Base-by-base conservation (phyloP, 2,113 vertebrate genomes). In the Bostrychus sinensis region DNA sequence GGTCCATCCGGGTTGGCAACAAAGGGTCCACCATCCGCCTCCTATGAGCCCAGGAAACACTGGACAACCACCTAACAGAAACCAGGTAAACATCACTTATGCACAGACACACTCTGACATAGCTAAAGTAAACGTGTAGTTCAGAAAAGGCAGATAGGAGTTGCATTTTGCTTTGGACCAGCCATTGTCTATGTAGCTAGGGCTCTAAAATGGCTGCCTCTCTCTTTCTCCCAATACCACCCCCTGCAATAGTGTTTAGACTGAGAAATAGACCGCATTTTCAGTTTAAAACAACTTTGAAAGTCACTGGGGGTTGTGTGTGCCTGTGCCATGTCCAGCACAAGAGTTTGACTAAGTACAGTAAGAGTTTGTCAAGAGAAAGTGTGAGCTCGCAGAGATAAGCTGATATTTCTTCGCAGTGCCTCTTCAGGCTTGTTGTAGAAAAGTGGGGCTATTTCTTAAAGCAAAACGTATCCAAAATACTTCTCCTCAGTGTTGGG, bases 181-280 rank as follows among this genome's bases (percentile, higher is more conserved):
- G 94, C 94, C 93, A 95, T 95, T 96, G 94, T 95, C 93, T 94
- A 84, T 89, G 88, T 91, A 91, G 88, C 89, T 72, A 82, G 88
- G 88, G 92, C 92, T 95, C 92, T 96, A 96, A 96, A 95, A 96
- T 96, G 95, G 95, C 95, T 95, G 95, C 94, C 95, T 93, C 86
- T 89, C 88, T 92, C 89, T 92, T 93, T 91, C 78, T 80, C 69
- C 71, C 82, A 62, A 76, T 56, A 81, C 78, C 72, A 83, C 66
- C 86, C 77, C 74, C 66, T 80, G 85, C 81, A 84, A 74, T 32
- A 61, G 75, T 77, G 76, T 80, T 87, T 72, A 79, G 56, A 66
- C 62, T 2, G 36, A 51, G 82, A 82, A 75, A 83, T 32, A 57
- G 82, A 66, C 62, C 56, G 37, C 66, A 16, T 50, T 50, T 67